phyloP scores from a whole-genome alignment of 2,797 vertebrate species.

The Antennarius maculatus region DNA sequence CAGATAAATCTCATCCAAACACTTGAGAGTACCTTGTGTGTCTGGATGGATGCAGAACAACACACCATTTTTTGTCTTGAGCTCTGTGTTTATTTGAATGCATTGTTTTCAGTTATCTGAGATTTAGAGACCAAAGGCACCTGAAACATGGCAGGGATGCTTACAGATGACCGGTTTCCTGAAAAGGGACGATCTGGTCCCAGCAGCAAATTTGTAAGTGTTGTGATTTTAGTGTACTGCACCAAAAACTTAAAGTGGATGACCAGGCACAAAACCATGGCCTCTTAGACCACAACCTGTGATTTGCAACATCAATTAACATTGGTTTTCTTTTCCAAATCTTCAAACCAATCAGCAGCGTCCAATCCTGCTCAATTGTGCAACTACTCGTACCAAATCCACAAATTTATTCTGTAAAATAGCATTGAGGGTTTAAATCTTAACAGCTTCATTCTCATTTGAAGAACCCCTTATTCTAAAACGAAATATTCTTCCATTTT shows the following conservation, averaged over 20 bases:
- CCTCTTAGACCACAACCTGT: neutral
- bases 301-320: slow-evolving; percentile 2
- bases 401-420: neutral
- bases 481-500: neutral
- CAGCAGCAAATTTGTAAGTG: slow-evolving; percentile 27
- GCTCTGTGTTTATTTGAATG: too few species aligned
- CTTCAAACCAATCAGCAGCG: slow-evolving; percentile 22
- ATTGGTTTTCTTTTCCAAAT: slow-evolving; percentile 22
- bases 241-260: slow-evolving; percentile 16
- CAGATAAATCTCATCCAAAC: too few species aligned
- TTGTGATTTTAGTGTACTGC: neutral
- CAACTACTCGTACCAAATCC: slow-evolving; percentile 12
- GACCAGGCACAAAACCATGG: slow-evolving; percentile 17
- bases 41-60: too few species aligned
- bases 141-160: neutral
- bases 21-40: too few species aligned
- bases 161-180: neutral
- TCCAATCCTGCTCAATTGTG: slow-evolving; percentile 1
- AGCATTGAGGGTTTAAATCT: too few species aligned
- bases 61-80: too few species aligned
- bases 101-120: neutral
- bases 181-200: slow-evolving; percentile 16
- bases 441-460: neutral
- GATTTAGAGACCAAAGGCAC: neutral
- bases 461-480: neutral